phyloP scores from a whole-genome alignment of 2,888 invertebrate species.

The Erynnis tages region DNA sequence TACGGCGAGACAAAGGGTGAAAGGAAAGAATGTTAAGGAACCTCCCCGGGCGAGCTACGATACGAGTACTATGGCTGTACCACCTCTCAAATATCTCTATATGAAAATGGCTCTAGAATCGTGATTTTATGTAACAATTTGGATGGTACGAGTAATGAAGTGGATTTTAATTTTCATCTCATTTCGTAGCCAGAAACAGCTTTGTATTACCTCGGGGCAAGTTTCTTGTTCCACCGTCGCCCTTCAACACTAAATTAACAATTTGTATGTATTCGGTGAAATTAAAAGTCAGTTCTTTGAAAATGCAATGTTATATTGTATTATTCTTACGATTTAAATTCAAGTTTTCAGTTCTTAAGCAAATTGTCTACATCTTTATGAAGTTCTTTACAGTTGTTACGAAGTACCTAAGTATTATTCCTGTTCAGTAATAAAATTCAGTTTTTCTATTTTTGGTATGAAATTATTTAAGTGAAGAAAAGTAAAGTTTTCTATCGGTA shows the following conservation, averaged over 20 bases:
- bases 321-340: not conserved
- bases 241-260: not conserved
- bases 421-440: not conserved
- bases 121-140: not conserved
- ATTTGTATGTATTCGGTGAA: not conserved
- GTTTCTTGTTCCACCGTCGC: not conserved
- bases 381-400: not conserved
- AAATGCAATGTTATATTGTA: not conserved
- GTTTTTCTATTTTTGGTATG: not conserved
- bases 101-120: too few relatives aligned
- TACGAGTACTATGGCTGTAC: too few relatives aligned
- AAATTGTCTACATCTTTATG: not conserved
- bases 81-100: too few relatives aligned
- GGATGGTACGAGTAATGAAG: not conserved
- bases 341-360: not conserved
- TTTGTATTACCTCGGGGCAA: not conserved
- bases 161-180: not conserved
- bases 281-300: not conserved
- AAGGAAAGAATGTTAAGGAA: too few relatives aligned
- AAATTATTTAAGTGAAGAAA: not conserved
- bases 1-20: too few relatives aligned
- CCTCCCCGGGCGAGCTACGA: too few relatives aligned
- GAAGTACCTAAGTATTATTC: constrained; percentile 3
- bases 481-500: too few relatives aligned
- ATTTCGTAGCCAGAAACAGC: not conserved